phyloP scores from a whole-genome alignment of 1,140 invertebrate species.

The Atopsyche davidsoni region DNA sequence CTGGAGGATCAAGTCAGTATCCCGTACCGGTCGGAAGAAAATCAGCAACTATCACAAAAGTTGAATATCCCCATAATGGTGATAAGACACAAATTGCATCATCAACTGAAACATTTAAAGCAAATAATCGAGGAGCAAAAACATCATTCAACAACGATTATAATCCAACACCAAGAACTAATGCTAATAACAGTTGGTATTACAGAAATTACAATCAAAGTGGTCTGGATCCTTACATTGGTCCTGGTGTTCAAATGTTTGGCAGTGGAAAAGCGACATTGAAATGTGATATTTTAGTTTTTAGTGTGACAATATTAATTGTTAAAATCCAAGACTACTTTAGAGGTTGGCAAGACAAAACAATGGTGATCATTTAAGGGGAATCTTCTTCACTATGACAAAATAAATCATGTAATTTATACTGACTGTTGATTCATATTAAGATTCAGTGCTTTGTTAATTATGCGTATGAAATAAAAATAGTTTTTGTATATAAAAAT shows the following conservation, averaged over 20 bases:
- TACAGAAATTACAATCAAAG: constrained; percentile 72
- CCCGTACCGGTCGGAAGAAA: constrained; percentile 38
- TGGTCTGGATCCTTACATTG: constrained; percentile 60
- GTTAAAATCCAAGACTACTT: constrained; percentile 2
- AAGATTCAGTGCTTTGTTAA: constrained; percentile 14
- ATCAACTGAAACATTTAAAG: constrained; percentile 8
- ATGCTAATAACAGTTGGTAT: constrained; percentile 59
- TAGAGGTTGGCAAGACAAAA: background rate
- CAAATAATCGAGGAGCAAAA: constrained; percentile 38
- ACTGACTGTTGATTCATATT: constrained; percentile 13
- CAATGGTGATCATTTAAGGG: background rate
- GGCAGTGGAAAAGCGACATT: constrained; percentile 14
- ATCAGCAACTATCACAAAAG: constrained; percentile 52
- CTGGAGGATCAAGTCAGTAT: constrained; percentile 46
- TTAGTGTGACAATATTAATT: constrained; percentile 16
- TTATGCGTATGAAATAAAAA: too few relatives aligned
- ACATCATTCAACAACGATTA: constrained; percentile 39
- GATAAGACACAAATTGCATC: constrained; percentile 23
- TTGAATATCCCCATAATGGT: constrained; percentile 40
- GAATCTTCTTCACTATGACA: constrained; percentile 1
- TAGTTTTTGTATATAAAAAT: constrained; percentile 9
- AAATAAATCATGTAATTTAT: constrained; percentile 10
- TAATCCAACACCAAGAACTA: constrained; percentile 32
- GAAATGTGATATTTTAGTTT: constrained; percentile 28
- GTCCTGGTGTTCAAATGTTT: constrained; percentile 39